Base-by-base conservation (phyloP, 2,888 invertebrate species). In the Pristionchus maxplancki region DNA sequence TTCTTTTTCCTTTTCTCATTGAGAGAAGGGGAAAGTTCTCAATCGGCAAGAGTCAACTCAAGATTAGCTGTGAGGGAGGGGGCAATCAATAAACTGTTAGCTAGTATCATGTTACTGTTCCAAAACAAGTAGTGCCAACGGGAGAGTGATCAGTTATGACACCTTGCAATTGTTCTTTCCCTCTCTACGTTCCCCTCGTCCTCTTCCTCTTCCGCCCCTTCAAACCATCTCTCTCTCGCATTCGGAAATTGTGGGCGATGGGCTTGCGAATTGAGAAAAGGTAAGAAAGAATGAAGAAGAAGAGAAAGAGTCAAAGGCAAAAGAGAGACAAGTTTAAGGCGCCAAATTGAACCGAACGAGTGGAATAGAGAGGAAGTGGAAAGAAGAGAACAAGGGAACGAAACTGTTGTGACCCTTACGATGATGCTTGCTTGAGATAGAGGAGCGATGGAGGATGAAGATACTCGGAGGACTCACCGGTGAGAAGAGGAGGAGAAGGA, bases 291-390 rank as follows among this genome's bases (percentile, higher is more conserved):
- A 82, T 15, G 48, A 82, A 50, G 82, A 82, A n/a, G n/a, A n/a
- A n/a, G n/a, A n/a, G 82, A 50, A 82, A 50, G 50, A 50, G 82
- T 67, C 67, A 67, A 28, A 78, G 40, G 74, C 34, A 74, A n/a
- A n/a, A 40, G 50, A 28, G 48, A 50, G 50, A 50, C 50, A 82
- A 82, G 82, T 50, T 48, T 82, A 82, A 82, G 82, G 74, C 74
- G 74, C 74, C 74, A 74, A 74, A 74, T 74, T 74, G 74, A 74
- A 74, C 40, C 9, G 74, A 74, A 82, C 50, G 82, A 82, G 48
- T 50, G 50, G 50, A 82, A 9, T 17, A 50, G 50, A 82, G 82
- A 82, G 82, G 50, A 50, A 50, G 82, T 31, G 28, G 31, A 50
- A 82, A 31, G 50, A 82, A 82, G 82, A 24, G 15, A 82, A 50